A percentile compares a stretch with the other conserved stretches of the same genome.
Evolutionary conservation across 2,113 vertebrate species (phyloP).

Genomic region (Prunella fulvescens): DNA sequence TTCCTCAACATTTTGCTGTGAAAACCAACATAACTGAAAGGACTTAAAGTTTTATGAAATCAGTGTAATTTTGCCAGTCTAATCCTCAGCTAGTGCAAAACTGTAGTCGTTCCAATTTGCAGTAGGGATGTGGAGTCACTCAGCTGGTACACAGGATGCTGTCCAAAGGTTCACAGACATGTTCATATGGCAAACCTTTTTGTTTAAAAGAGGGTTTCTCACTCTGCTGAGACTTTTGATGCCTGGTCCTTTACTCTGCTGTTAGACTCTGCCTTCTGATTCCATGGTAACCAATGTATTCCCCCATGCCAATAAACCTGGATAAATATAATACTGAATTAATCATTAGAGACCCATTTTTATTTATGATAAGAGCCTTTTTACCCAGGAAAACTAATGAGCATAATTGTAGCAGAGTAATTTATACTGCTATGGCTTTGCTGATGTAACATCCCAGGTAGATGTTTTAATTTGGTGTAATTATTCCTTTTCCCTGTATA

Average conservation of each 20-base stretch:
- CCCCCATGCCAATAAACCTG: not conserved
- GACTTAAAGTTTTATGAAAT: not conserved
- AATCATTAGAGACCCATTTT: constrained; percentile 14
- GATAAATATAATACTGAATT: constrained; percentile 22
- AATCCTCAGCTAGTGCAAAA: not conserved
- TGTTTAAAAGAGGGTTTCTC: not conserved
- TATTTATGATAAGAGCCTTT: constrained; percentile 29
- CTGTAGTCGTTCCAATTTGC: not conserved
- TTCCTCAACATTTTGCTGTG: not conserved
- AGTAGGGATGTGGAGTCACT: not conserved
- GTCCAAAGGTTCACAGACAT: not conserved
- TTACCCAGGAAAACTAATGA: not conserved
- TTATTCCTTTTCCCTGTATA: constrained; percentile 22
- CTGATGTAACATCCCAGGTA: constrained; percentile 3
- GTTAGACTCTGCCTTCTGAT: not conserved
- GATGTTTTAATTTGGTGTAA: constrained; percentile 21
- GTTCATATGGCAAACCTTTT: not conserved
- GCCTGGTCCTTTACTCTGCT: not conserved
- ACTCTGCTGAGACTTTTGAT: not conserved
- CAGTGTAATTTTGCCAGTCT: accelerated
- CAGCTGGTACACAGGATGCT: not conserved
- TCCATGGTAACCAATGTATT: constrained; percentile 14
- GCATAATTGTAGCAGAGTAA: not conserved
- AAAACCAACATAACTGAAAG: not conserved
- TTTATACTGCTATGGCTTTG: not conserved